Percentiles rank a stretch among this genome's conserved stretches.
Evolutionary conservation across 2,888 invertebrate genomes (phyloP).

Genomic region (Acheta domesticus): DNA sequence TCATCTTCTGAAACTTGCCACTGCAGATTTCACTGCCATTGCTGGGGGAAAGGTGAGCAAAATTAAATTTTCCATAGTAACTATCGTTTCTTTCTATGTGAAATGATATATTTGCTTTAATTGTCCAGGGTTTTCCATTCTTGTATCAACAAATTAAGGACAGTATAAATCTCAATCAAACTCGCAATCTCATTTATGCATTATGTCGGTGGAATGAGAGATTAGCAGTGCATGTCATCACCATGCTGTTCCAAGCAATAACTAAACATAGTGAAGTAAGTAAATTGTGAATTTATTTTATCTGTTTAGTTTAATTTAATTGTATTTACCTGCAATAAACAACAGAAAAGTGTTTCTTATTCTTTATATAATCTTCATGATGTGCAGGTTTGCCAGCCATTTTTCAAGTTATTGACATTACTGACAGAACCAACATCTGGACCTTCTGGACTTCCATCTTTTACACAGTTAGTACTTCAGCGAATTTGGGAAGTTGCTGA

Average conservation of each 20-base stretch:
- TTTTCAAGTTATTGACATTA: conserved; percentile 86
- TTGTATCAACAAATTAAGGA: conserved; percentile 93
- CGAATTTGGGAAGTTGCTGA: conserved; percentile 88
- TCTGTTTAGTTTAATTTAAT: not conserved
- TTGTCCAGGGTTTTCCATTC: conserved; percentile 79
- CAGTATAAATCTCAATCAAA: conserved; percentile 86
- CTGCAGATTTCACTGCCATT: conserved; percentile 76
- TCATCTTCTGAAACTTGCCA: conserved; percentile 66
- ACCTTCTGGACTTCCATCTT: conserved; percentile 80
- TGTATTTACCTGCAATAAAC: not conserved
- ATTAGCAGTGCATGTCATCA: conserved; percentile 81
- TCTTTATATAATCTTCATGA: conserved; percentile 24
- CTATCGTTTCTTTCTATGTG: not conserved
- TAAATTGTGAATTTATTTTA: conserved; percentile 21
- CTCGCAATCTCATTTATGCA: conserved; percentile 85
- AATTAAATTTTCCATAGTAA: not conserved
- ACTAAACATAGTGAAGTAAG: conserved; percentile 80
- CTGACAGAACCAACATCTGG: conserved; percentile 72
- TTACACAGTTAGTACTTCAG: conserved; percentile 82
- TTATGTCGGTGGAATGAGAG: conserved; percentile 88
- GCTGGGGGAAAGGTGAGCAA: conserved; percentile 73
- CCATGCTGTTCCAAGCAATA: conserved; percentile 87
- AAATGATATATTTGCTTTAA: not conserved
- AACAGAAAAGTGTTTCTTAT: not conserved
- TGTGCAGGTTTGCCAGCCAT: conserved; percentile 75